Percentiles rank a stretch among this genome's conserved stretches.
phyloP scores from a whole-genome alignment of 2,888 invertebrate species.

The Chrysomela aeneicollis region DNA sequence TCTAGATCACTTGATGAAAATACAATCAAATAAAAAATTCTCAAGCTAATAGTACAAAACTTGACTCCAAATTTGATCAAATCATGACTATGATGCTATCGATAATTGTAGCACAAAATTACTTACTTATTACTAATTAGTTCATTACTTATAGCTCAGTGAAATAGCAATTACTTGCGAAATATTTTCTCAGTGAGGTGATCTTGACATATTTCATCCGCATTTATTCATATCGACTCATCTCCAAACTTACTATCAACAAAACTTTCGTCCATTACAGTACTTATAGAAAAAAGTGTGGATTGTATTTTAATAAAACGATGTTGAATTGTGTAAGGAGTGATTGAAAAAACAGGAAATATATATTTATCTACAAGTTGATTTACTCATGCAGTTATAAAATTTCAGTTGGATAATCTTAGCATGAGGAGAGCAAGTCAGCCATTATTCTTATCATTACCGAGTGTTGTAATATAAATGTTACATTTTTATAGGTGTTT shows the following conservation, averaged over 20 bases:
- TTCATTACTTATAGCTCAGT: no score
- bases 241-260: slow-evolving; percentile 36
- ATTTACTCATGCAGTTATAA: background rate
- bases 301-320: slow-evolving; percentile 24
- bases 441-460: slow-evolving; percentile 48
- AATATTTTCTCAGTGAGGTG: no score
- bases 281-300: slow-evolving; percentile 44
- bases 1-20: no score
- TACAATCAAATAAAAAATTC: no score
- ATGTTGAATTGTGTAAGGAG: slow-evolving; percentile 39
- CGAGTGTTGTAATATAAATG: slow-evolving; percentile 59
- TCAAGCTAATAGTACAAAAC: no score
- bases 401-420: no score
- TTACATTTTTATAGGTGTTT: slow-evolving; percentile 59
- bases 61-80: no score
- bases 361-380: background rate
- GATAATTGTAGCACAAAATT: no score
- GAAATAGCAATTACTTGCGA: no score
- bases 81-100: no score
- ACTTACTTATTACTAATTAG: no score
- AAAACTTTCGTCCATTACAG: slow-evolving; percentile 53
- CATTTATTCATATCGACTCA: slow-evolving; percentile 15
- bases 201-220: no score
- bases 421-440: slow-evolving; percentile 49
- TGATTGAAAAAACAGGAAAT: slow-evolving; percentile 27